A percentile compares a stretch with the other conserved stretches of the same genome.
Evolutionary conservation across 2,888 invertebrate species (phyloP).

Genomic region (Temnothorax rugatulus): DNA sequence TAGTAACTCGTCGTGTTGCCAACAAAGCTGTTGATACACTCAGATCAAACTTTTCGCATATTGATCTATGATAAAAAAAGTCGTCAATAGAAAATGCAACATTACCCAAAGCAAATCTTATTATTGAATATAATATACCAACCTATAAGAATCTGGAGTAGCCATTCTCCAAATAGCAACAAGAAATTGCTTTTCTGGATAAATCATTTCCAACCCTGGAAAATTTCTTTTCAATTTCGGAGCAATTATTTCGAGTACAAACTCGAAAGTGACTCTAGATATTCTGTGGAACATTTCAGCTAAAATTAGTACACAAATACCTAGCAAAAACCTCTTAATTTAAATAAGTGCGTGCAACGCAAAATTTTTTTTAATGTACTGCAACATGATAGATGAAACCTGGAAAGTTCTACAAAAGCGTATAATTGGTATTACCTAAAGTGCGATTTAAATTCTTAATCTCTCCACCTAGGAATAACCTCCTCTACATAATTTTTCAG

Average conservation of each 20-base stretch:
- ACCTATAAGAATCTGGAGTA: neutral
- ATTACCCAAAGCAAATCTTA: too few species aligned
- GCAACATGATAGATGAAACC: neutral
- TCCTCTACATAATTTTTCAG: neutral
- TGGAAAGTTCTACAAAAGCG: neutral
- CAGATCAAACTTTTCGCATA: neutral
- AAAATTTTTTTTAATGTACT: neutral
- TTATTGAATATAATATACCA: too few species aligned
- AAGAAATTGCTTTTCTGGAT: neutral
- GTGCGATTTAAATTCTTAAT: neutral
- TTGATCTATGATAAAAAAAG: neutral
- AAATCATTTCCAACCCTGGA: slow-evolving; percentile 7
- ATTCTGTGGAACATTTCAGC: neutral
- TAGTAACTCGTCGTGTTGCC: neutral
- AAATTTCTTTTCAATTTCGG: neutral
- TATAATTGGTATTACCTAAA: neutral
- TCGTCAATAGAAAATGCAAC: too few species aligned
- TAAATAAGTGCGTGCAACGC: neutral
- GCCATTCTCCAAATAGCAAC: neutral
- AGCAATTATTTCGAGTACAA: slow-evolving; percentile 1
- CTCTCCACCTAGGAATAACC: neutral
- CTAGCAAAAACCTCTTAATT: neutral
- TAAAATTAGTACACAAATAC: neutral
- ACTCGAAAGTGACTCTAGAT: neutral
- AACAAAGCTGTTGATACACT: neutral